These are phyloP conservation scores for Drosophila sp. DNA, from an alignment of 1,140 invertebrate genomes.

Conservation along the genomic window DNA sequence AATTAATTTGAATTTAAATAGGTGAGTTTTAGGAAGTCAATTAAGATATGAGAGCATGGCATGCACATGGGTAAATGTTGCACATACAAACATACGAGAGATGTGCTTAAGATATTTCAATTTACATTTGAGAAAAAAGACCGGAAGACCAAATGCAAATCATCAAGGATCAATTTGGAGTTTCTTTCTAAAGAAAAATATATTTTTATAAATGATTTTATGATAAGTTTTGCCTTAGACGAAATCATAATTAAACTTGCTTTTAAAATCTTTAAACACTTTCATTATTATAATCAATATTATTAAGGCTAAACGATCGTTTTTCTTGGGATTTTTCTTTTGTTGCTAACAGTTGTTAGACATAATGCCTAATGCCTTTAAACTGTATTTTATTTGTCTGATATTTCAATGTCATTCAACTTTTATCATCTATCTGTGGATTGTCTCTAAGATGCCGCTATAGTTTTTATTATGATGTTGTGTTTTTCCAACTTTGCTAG, in stretches of 20 bases:
- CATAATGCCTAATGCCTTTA: background rate
- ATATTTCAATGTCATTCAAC: constrained; percentile 14
- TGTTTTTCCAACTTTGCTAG: constrained; percentile 4
- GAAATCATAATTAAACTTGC: no score
- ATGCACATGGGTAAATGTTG: background rate
- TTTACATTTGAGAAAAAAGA: background rate
- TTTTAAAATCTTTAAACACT: no score
- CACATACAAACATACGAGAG: background rate
- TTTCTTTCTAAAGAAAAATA: no score
- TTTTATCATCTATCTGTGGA: constrained; percentile 4
- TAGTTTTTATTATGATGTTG: constrained; percentile 22
- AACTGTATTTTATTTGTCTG: constrained; percentile 6
- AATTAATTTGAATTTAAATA: constrained; percentile 48
- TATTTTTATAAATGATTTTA: no score
- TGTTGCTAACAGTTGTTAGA: background rate
- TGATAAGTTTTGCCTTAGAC: no score
- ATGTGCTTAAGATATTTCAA: no score
- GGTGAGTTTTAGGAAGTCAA: constrained; percentile 6
- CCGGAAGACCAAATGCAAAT: background rate
- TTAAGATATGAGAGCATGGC: constrained; percentile 2
- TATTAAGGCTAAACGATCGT: background rate
- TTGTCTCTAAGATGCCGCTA: constrained; percentile 23
- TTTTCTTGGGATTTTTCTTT: background rate
- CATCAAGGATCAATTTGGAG: no score
- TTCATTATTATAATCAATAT: no score